Percentiles rank a stretch among this genome's conserved stretches.
Conservation (phyloP, 2,888 invertebrate genomes). For the Lymantria dispar region DNA sequence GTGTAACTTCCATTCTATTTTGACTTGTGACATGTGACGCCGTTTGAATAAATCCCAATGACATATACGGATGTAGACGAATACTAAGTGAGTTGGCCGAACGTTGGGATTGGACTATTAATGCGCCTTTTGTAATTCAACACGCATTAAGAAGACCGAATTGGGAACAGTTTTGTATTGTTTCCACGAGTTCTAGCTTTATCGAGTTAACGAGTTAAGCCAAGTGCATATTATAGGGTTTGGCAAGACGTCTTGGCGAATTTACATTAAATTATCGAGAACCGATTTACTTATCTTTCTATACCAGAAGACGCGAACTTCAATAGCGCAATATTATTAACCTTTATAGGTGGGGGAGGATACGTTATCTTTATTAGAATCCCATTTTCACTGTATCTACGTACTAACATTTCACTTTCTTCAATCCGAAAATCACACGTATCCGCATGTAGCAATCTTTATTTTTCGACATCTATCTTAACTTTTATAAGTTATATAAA, state of each 20-base stretch:
- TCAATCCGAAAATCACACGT: no score
- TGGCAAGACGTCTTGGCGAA: neutral
- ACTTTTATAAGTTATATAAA: no score
- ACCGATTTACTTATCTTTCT: conserved; percentile 27
- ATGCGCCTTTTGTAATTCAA: conserved; percentile 13
- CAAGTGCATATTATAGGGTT: neutral
- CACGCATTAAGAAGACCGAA: conserved; percentile 2
- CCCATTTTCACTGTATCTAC: conserved; percentile 1
- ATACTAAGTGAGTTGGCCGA: conserved; percentile 5
- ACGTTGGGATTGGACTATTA: conserved; percentile 11
- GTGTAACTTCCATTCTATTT: conserved; percentile 10
- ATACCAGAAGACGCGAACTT: conserved; percentile 22
- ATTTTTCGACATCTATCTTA: no score
- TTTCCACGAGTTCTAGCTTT: conserved; percentile 6
- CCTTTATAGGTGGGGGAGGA: conserved; percentile 6
- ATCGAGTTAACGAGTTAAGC: conserved; percentile 12
- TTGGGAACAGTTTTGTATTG: conserved; percentile 9
- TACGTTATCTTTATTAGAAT: conserved; percentile 44
- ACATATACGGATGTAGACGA: neutral
- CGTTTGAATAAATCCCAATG: neutral
- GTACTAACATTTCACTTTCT: neutral
- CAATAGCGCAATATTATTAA: conserved; percentile 27
- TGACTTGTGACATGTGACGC: conserved; percentile 5
- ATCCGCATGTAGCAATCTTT: no score
- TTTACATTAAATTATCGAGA: conserved; percentile 36